Evolutionary conservation across 1,140 invertebrate genomes (phyloP), one percentile per base, ranked within the genome.

Genomic region (Ooceraea biroi): DNA sequence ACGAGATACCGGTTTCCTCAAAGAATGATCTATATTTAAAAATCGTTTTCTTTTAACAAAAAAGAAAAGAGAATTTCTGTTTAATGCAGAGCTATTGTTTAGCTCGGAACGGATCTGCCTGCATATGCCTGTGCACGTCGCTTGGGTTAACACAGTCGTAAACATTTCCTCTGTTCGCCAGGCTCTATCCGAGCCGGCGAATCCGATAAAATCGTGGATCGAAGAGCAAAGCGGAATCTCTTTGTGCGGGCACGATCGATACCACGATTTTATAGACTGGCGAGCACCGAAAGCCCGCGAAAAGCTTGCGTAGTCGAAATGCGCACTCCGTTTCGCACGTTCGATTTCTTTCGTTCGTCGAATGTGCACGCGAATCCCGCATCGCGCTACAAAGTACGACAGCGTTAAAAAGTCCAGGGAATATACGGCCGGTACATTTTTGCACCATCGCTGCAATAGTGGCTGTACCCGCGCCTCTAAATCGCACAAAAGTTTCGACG

Each of bases 131-230:
- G 17, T 11, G 44, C 50, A 66, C n/a, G 50, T 44, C 30, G 76
- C 44, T 17, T n/a, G 36, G 52, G 65, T 80, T 71, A 80, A 80
- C 76, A 46, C n/a, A 71, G 76, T 71, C 76, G 36, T 80, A 80
- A 71, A 80, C 63, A 68, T 78, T 78, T 27, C 22, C 25, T 80
- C 41, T 57, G 66, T 80, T 80, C 36, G 65, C 65, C 41, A 36
- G 44, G 22, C 19, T 78, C 22, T 36, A 69, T 19, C 11, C 68
- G n/a, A 78, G 41, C 41, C 50, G 55, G 76, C 36, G 65, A 80
- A 80, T 80, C 41, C 76, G 76, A 80, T 80, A 71, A 80, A 80
- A 80, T 80, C 50, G 52, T 46, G 41, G 65, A 80, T 80, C 76
- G 65, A 80, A 80, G 12, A 71, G 63, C 76, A 58, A 78, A 55